Conservation (phyloP, 2,888 invertebrate species). For the Zygogramma bicolorata region DNA sequence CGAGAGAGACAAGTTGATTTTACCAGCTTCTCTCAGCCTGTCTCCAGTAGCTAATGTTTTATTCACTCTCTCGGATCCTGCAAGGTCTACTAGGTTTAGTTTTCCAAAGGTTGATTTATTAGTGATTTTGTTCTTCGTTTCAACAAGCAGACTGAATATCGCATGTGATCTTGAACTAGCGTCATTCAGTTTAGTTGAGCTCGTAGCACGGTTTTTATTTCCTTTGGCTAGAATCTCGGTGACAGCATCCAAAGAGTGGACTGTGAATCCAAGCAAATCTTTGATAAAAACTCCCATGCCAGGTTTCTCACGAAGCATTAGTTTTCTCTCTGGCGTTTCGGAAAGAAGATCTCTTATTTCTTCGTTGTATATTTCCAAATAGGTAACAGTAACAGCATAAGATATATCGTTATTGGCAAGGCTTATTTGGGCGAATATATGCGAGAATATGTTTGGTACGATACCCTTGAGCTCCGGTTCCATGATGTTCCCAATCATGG, state of each 20-base stretch:
- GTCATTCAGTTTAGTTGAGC: constrained; percentile 92
- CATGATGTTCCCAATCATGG: constrained; percentile 92
- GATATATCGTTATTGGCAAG: constrained; percentile 82
- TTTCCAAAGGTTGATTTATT: constrained; percentile 91
- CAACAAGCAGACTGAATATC: constrained; percentile 96
- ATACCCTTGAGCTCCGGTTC: constrained; percentile 91
- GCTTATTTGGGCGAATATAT: constrained; percentile 96
- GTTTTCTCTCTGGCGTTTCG: constrained; percentile 73
- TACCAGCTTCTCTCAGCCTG: constrained; percentile 92
- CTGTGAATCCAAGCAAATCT: constrained; percentile 93
- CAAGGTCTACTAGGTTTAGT: constrained; percentile 94
- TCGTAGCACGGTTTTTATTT: constrained; percentile 87
- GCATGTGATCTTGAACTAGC: constrained; percentile 96
- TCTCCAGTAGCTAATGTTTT: constrained; percentile 94
- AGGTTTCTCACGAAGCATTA: constrained; percentile 93
- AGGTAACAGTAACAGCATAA: constrained; percentile 95
- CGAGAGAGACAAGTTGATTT: constrained; percentile 95
- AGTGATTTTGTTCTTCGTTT: constrained; percentile 85
- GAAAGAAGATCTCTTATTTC: constrained; percentile 90
- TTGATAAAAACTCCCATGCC: constrained; percentile 97
- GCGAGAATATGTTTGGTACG: constrained; percentile 97
- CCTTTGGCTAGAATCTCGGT: constrained; percentile 94
- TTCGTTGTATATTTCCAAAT: constrained; percentile 98
- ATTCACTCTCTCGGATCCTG: constrained; percentile 95
- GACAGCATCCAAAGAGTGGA: constrained; percentile 95